phyloP scores from a whole-genome alignment of 2,888 invertebrate species.

The Phaedon cochleariae region DNA sequence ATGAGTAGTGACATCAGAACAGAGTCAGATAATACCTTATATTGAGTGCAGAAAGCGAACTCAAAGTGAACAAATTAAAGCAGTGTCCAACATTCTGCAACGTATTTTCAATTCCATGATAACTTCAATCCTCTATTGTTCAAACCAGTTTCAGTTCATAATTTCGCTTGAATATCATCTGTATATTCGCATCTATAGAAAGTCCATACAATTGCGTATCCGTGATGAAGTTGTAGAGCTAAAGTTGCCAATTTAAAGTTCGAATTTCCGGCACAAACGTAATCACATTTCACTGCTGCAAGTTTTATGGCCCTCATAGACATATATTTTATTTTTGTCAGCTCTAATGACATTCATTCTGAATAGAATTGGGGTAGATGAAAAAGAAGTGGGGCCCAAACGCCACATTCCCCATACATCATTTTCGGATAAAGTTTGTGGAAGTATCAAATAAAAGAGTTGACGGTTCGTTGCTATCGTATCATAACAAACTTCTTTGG shows the following conservation, averaged over 20 bases:
- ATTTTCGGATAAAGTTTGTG: background rate
- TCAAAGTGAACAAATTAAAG: too few relatives aligned
- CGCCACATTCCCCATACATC: background rate
- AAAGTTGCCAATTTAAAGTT: constrained; percentile 42
- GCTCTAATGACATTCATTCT: constrained; percentile 22
- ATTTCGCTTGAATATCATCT: constrained; percentile 20
- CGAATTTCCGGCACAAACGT: constrained; percentile 32
- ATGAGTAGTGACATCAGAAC: too few relatives aligned
- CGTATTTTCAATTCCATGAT: too few relatives aligned
- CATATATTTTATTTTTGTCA: constrained; percentile 22
- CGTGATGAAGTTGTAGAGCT: constrained; percentile 41
- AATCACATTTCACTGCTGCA: constrained; percentile 32
- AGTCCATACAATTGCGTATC: constrained; percentile 34
- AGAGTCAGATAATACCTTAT: too few relatives aligned
- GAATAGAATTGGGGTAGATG: constrained; percentile 18
- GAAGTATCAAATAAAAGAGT: background rate
- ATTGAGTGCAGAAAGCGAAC: too few relatives aligned
- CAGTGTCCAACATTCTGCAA: too few relatives aligned
- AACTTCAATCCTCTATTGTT: too few relatives aligned
- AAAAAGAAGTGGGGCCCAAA: background rate
- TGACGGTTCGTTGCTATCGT: background rate
- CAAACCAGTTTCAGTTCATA: background rate
- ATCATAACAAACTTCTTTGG: background rate
- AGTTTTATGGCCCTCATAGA: constrained; percentile 31
- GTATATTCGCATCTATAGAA: constrained; percentile 15